These are phyloP conservation scores for Ceratosolen fusciceps DNA, from an alignment of 1,140 invertebrate species.

Conservation along the genomic window DNA sequence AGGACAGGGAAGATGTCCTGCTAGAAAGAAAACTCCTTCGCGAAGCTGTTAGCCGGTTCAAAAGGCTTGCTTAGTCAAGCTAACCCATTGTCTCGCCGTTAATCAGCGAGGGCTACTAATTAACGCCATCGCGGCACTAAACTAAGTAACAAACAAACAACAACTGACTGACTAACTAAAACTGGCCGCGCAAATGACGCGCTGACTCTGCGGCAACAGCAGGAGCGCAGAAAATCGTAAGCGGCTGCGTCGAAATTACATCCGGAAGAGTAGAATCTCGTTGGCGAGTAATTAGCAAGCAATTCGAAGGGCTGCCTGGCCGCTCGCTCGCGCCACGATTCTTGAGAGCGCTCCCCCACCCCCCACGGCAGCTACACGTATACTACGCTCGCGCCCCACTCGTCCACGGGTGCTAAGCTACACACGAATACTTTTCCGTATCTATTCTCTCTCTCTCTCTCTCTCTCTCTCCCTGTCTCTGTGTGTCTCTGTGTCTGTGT, in stretches of 20 bases:
- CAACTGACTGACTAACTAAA: too few species aligned
- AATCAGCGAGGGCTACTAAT: conserved; percentile 64
- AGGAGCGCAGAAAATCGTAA: conserved; percentile 54
- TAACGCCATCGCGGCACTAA: conserved; percentile 53
- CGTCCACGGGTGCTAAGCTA: too few species aligned
- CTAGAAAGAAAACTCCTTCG: conserved; percentile 47
- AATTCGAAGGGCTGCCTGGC: neutral
- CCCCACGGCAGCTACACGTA: too few species aligned
- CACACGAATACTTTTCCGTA: too few species aligned
- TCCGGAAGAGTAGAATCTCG: neutral
- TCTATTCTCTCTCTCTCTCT: too few species aligned
- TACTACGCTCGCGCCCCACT: too few species aligned
- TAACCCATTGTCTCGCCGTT: conserved; percentile 65
- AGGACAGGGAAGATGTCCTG: too few species aligned
- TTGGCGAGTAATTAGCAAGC: conserved; percentile 38
- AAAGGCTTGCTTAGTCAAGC: conserved; percentile 49
- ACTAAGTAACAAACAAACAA: too few species aligned
- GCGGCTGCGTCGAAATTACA: neutral
- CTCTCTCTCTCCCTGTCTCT: too few species aligned
- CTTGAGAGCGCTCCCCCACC: neutral
- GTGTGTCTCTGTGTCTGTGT: too few species aligned
- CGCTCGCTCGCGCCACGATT: neutral
- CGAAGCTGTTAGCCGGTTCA: conserved; percentile 15
- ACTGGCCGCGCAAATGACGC: conserved; percentile 59
- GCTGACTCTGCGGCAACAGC: conserved; percentile 57